Base-by-base conservation (phyloP, 2,113 vertebrate genomes). In the Ivindomyrus marchei region DNA sequence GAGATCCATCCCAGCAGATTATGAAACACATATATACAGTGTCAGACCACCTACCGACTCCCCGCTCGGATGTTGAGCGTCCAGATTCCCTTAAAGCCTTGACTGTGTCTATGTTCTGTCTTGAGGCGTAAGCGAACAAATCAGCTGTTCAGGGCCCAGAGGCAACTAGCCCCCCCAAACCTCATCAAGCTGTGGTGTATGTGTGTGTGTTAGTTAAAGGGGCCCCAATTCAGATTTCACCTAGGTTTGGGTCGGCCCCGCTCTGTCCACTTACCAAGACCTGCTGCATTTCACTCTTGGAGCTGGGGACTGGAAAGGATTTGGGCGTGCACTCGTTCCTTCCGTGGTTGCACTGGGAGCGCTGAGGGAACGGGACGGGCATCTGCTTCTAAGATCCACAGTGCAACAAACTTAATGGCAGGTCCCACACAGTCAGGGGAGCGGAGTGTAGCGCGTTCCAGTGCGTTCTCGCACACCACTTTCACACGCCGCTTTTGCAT, bases 281-380 rank as follows among this genome's bases (percentile, higher is more conserved):
- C 90, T 95, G 95, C 56, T 96, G 95, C 91, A 96, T 94, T 93
- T 96, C 96, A 90, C 91, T 94, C 88, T 93, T 96, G 93, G 96
- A 94, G 89, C 92, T 94, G 58, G 95, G 94, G 89, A 95, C 92
- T 19, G 94, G 92, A 89, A 96, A 92, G 21, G 93, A 86, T 90
- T 95, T 95, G 62, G 92, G 95, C 90, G 94, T 91, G 90, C 96
- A 96, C 1, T 89, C 4, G 52, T 92, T 92, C 77, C 93, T 92
- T 9, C 90, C 94, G 89, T 93, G 94, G 93, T 93, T 95, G 70
- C 31, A 31, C 31, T 31, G 31, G 31, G 31, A 31, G 31, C 90
- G 94, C 91, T 95, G 24, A 2, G 94, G 90, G 50, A 94, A 94
- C 0, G 94, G 95, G 45, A 96, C 90, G 88, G 96, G 95, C 94